Evolutionary conservation across 2,113 vertebrate species (phyloP).

Genomic region (Oryzias woworae): DNA sequence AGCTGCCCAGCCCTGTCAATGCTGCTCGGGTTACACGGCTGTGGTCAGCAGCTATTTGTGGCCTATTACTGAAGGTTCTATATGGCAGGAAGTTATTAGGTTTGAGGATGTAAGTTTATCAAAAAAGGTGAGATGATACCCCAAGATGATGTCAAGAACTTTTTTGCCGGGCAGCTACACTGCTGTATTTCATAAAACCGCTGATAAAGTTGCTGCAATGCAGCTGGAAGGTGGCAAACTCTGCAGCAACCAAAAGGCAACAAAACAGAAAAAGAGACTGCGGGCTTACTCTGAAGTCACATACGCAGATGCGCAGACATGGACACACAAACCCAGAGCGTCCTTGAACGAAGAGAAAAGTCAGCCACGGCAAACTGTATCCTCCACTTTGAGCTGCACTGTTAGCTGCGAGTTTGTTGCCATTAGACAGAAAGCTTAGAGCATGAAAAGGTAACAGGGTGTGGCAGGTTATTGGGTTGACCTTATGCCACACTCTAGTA

Average conservation of each 20-base stretch:
- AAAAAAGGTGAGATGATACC: slow-evolving; percentile 24
- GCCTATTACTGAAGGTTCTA: slow-evolving; percentile 41
- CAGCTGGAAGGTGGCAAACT: slow-evolving; percentile 16
- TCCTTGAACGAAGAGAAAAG: slow-evolving; percentile 31
- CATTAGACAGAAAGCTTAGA: neutral
- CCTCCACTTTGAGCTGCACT: neutral
- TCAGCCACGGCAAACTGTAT: slow-evolving; percentile 5
- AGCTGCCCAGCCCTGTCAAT: slow-evolving; percentile 31
- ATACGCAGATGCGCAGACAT: neutral
- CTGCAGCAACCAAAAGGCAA: slow-evolving; percentile 5
- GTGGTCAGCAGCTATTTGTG: slow-evolving; percentile 48
- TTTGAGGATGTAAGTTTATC: slow-evolving; percentile 5
- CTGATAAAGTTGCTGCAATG: slow-evolving; percentile 18
- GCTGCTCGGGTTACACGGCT: slow-evolving; percentile 57
- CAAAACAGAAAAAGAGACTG: slow-evolving; percentile 1
- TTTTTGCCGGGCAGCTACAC: slow-evolving; percentile 3
- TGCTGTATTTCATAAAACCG: slow-evolving; percentile 9
- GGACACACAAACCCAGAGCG: neutral
- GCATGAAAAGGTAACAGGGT: too few relatives aligned
- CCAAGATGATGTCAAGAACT: slow-evolving; percentile 5
- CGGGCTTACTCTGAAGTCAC: neutral
- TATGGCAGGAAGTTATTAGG: slow-evolving; percentile 34
- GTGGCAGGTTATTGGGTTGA: too few relatives aligned
- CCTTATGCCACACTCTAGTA: too few relatives aligned
- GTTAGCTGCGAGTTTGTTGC: neutral